Evolutionary conservation across 2,888 invertebrate species (phyloP).

Genomic region (Escarpia spicata): DNA sequence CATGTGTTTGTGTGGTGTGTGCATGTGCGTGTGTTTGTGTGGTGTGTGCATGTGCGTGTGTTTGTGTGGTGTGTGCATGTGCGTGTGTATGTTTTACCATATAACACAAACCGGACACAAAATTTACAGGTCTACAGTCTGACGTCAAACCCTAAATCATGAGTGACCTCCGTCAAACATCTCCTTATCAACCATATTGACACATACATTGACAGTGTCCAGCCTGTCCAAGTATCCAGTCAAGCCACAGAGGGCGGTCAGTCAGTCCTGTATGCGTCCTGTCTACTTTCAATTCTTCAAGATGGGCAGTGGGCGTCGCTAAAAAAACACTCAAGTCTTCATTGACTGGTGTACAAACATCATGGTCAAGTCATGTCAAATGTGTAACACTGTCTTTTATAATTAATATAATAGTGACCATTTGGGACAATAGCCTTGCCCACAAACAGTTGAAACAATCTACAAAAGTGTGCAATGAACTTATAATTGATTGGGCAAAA

Average conservation of each 20-base stretch:
- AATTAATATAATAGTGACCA: background rate
- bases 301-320: constrained; percentile 1
- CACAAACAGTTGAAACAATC: too few relatives aligned
- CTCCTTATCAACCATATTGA: too few relatives aligned
- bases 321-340: background rate
- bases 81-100: background rate
- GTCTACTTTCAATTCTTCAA: background rate
- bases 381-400: background rate
- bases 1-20: background rate
- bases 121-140: too few relatives aligned
- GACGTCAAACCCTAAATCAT: too few relatives aligned
- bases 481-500: too few relatives aligned
- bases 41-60: background rate
- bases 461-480: too few relatives aligned
- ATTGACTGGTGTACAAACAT: background rate
- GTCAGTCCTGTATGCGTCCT: background rate
- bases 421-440: too few relatives aligned
- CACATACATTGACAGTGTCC: background rate
- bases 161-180: too few relatives aligned
- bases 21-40: background rate
- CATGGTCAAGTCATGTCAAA: background rate
- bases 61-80: background rate
- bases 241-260: background rate
- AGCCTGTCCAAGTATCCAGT: background rate
- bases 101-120: too few relatives aligned